Evolutionary conservation across 2,888 invertebrate genomes (phyloP).

Genomic region (Drosophila stalkeri): DNA sequence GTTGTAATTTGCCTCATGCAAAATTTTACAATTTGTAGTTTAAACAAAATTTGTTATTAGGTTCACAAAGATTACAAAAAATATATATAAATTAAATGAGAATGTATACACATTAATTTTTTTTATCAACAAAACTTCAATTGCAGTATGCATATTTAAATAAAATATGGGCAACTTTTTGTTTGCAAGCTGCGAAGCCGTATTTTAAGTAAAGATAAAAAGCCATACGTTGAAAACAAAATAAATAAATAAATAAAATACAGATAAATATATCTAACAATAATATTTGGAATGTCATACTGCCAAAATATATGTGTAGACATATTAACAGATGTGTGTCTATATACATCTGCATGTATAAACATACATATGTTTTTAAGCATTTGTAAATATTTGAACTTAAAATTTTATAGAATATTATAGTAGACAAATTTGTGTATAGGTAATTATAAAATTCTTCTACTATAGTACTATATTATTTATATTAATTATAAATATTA

Average conservation of each 20-base stretch:
- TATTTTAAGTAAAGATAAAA: not conserved
- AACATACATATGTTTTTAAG: not conserved
- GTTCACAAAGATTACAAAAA: not conserved
- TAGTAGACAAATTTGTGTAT: no score
- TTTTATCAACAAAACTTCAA: no score
- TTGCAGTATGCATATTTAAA: not conserved
- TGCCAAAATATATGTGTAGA: not conserved
- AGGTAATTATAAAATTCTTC: no score
- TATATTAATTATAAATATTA: no score
- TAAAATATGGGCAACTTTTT: not conserved
- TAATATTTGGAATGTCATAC: not conserved
- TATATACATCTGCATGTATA: no score
- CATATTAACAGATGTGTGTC: not conserved
- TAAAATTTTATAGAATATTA: not conserved
- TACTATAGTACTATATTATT: no score
- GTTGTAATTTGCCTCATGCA: constrained; percentile 1
- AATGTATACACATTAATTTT: not conserved
- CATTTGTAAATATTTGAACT: not conserved
- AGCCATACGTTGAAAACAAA: not conserved
- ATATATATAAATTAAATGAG: not conserved
- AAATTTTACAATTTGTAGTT: not conserved
- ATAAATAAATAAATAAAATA: no score
- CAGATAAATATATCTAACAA: not conserved
- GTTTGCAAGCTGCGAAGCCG: not conserved
- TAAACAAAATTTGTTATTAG: constrained; percentile 3